Percentiles rank a stretch among this genome's conserved stretches.
These are phyloP conservation scores for Lethenteron camtschaticum DNA, from an alignment of 2,113 vertebrate species.

Conservation along the genomic window DNA sequence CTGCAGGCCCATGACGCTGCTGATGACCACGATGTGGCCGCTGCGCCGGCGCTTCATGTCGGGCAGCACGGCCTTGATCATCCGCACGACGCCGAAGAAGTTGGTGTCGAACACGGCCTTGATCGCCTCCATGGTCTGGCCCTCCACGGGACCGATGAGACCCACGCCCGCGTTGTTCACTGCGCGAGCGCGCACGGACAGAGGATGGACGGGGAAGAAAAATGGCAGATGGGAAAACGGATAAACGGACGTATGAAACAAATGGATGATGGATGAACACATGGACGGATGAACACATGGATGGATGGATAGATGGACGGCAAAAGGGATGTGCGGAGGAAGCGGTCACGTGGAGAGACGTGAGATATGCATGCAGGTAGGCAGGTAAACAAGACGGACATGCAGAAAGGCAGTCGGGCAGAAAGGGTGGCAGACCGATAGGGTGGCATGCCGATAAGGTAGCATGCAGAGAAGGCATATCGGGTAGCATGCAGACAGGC, in stretches of 20 bases:
- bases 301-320: not conserved
- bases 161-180: constrained; percentile 76
- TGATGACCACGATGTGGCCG: constrained; percentile 73
- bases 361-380: not conserved
- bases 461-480: too few species aligned
- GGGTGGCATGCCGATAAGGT: too few species aligned
- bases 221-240: not conserved
- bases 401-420: too few species aligned
- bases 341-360: not conserved
- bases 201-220: not conserved
- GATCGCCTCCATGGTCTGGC: constrained; percentile 49
- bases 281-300: not conserved
- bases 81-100: constrained; percentile 55
- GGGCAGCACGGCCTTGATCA: constrained; percentile 66
- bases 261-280: not conserved
- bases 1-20: constrained; percentile 65
- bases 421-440: too few species aligned
- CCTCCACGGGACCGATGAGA: constrained; percentile 52
- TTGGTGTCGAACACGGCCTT: constrained; percentile 64
- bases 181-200: constrained; percentile 13
- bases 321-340: not conserved
- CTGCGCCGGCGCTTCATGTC: constrained; percentile 48
- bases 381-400: not conserved
- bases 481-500: too few species aligned
- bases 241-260: not conserved